A percentile compares a stretch with the other conserved stretches of the same genome.
Conservation (phyloP, 2,113 vertebrate species). For the Scomber scombrus region DNA sequence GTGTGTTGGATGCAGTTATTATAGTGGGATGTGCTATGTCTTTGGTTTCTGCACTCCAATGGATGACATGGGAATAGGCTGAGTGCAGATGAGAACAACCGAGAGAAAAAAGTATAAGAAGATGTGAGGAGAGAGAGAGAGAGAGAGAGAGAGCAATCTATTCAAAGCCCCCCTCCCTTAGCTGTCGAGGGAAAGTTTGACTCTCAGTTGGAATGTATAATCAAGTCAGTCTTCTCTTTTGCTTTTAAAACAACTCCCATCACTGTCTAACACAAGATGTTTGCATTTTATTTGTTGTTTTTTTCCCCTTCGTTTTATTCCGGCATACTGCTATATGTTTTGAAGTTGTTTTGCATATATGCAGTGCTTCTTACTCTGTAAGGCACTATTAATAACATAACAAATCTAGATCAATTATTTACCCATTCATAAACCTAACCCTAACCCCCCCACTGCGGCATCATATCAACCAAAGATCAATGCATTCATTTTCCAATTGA, state of each 20-base stretch:
- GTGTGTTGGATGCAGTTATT: slow-evolving; percentile 1
- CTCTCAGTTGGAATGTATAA: slow-evolving; percentile 45
- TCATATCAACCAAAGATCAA: slow-evolving; percentile 22
- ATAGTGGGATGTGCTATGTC: not conserved
- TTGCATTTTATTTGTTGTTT: not conserved
- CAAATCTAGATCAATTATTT: slow-evolving; percentile 19
- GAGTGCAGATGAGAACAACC: slow-evolving; percentile 26
- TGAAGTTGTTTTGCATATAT: not conserved
- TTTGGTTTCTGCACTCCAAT: slow-evolving; percentile 25
- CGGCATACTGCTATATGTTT: not conserved
- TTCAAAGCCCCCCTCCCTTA: slow-evolving; percentile 22
- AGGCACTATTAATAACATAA: not conserved
- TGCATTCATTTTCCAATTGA: not conserved
- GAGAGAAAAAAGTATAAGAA: not conserved
- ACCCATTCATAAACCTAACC: not conserved
- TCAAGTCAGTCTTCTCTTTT: slow-evolving; percentile 33
- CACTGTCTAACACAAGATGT: slow-evolving; percentile 15
- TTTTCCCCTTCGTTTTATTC: not conserved
- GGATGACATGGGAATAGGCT: not conserved
- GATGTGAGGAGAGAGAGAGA: not conserved
- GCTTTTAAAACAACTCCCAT: slow-evolving; percentile 23
- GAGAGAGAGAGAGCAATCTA: slow-evolving; percentile 11
- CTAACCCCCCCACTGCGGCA: not conserved
- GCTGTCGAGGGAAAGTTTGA: slow-evolving; percentile 41
- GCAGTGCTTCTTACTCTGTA: not conserved